Conservation (phyloP, 2,797 vertebrate species). For the Telmatherina bonti region DNA sequence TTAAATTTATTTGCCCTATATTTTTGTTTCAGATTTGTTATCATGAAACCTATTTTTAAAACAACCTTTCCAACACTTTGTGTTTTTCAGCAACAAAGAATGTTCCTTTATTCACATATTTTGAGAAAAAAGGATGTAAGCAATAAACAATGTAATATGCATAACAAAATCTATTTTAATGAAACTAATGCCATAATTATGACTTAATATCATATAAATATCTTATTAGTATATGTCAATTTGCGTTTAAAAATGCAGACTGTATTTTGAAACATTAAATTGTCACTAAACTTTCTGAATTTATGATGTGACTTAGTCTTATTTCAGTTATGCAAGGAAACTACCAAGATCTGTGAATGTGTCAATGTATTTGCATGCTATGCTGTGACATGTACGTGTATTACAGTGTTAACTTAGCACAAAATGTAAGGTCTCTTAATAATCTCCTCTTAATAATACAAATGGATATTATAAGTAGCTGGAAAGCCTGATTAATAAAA, state of each 20-base stretch:
- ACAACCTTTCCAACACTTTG: not conserved
- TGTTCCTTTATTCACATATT: not conserved
- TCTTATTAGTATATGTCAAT: not conserved
- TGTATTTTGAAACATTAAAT: not conserved
- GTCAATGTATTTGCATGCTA: not conserved
- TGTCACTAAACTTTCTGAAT: not conserved
- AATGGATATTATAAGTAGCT: not conserved
- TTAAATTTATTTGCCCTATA: not conserved
- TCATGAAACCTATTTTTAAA: not conserved
- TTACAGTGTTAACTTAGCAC: not conserved
- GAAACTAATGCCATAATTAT: not conserved
- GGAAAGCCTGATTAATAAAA: not conserved
- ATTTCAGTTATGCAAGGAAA: not conserved
- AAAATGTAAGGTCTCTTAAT: too few relatives aligned
- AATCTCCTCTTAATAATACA: too few relatives aligned
- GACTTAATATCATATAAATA: not conserved
- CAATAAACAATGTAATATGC: not conserved
- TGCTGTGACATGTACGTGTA: not conserved
- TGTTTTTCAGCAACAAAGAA: not conserved
- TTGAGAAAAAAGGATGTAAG: constrained; percentile 6
- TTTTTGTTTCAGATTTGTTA: not conserved
- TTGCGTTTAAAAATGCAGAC: not conserved
- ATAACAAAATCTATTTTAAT: not conserved
- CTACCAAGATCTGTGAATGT: not conserved
- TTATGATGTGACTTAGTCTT: not conserved